Evolutionary conservation across 1,140 invertebrate species (phyloP).

Genomic region (Berghia stephanieae): DNA sequence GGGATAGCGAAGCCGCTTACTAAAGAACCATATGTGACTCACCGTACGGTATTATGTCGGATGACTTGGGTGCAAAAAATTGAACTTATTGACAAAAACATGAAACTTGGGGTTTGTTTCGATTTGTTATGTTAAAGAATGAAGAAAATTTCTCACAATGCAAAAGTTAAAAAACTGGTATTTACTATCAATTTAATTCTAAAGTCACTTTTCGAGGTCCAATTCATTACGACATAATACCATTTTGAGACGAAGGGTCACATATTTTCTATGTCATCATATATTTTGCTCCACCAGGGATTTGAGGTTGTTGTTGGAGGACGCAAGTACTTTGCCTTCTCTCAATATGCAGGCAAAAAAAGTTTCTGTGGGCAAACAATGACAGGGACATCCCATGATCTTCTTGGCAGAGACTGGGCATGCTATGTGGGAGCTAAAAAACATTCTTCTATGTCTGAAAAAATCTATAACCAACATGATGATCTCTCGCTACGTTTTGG

Average conservation of each 20-base stretch:
- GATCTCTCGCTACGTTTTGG: neutral
- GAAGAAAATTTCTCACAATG: too few species aligned
- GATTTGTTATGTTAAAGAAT: too few species aligned
- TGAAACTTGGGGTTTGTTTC: too few species aligned
- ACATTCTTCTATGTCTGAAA: neutral
- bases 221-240: too few species aligned
- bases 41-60: too few species aligned
- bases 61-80: too few species aligned
- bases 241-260: too few species aligned
- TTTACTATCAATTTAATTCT: neutral
- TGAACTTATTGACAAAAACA: too few species aligned
- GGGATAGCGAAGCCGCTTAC: too few species aligned
- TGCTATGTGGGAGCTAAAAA: conserved; percentile 60
- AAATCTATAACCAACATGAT: neutral
- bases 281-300: conserved; percentile 47
- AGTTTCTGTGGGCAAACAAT: conserved; percentile 66
- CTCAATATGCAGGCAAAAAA: conserved; percentile 57
- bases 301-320: conserved; percentile 64
- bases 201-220: neutral
- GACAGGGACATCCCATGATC: conserved; percentile 69
- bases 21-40: too few species aligned
- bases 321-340: conserved; percentile 70
- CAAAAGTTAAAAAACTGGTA: neutral
- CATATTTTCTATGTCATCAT: too few species aligned
- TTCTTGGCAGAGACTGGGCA: conserved; percentile 66